phyloP scores from a whole-genome alignment of 2,888 invertebrate species.

The Hanleya hanleyi region DNA sequence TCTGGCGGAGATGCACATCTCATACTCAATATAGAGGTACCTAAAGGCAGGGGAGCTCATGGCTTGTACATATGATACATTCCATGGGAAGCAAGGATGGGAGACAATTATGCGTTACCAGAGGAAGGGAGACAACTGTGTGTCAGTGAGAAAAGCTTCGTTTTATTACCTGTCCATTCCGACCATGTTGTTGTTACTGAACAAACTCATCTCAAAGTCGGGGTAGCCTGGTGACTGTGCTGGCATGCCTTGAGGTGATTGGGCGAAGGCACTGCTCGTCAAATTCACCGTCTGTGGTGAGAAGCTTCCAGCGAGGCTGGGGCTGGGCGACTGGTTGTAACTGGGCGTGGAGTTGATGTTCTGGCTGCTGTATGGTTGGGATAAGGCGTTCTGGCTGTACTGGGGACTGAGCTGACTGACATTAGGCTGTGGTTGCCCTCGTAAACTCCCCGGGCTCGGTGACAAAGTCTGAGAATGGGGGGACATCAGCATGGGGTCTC shows the following conservation, averaged over 20 bases:
- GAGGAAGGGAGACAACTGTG: no score
- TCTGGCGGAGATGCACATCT: no score
- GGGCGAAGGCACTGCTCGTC: neutral
- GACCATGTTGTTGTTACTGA: neutral
- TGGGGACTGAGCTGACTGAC: slow-evolving; percentile 34
- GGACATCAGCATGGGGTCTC: slow-evolving; percentile 64
- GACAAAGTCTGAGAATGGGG: slow-evolving; percentile 54
- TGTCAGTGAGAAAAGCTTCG: no score
- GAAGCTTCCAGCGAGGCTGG: slow-evolving; percentile 6
- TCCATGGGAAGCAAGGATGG: no score
- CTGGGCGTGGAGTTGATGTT: no score
- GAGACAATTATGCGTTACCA: no score
- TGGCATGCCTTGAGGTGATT: slow-evolving; percentile 7
- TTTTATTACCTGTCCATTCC: neutral
- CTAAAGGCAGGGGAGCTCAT: no score
- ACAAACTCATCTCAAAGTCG: slow-evolving; percentile 39
- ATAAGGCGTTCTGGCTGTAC: neutral
- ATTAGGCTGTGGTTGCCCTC: slow-evolving; percentile 43
- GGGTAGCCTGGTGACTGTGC: slow-evolving; percentile 31
- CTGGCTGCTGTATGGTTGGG: neutral
- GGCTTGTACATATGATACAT: no score
- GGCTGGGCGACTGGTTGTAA: neutral
- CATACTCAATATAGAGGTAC: no score
- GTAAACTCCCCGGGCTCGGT: slow-evolving; percentile 51
- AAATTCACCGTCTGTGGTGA: slow-evolving; percentile 12